Conservation (phyloP, 2,888 invertebrate genomes). For the Megastigmus dorsalis region DNA sequence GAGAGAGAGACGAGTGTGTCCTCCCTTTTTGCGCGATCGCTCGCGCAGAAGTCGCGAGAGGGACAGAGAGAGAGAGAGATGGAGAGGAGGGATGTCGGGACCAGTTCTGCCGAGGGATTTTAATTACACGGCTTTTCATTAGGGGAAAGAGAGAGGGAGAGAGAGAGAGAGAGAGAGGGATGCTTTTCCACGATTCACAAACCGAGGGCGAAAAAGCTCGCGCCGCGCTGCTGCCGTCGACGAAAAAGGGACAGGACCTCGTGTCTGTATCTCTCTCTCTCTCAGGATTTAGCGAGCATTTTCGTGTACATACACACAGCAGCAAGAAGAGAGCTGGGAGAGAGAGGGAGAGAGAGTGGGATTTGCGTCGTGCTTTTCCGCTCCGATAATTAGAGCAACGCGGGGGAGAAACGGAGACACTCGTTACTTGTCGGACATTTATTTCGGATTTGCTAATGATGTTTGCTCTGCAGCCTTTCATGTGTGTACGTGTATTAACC, state of each 20-base stretch:
- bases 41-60: too few species aligned
- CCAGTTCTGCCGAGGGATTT: conserved; percentile 28
- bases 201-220: not conserved
- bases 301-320: not conserved
- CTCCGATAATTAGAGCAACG: conserved; percentile 39
- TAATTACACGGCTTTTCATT: conserved; percentile 53
- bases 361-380: conserved; percentile 36
- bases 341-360: not conserved
- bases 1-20: not conserved
- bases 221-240: too few species aligned
- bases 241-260: conserved; percentile 6
- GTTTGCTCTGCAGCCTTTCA: conserved; percentile 20
- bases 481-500: too few species aligned
- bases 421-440: conserved; percentile 38
- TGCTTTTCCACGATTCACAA: not conserved
- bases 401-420: not conserved
- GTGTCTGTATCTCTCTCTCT: not conserved
- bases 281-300: not conserved
- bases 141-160: conserved; percentile 28
- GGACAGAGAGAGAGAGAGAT: not conserved
- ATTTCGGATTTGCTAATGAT: conserved; percentile 48
- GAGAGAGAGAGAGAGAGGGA: conserved; percentile 3
- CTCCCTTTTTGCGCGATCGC: too few species aligned
- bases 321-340: too few species aligned
- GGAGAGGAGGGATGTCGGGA: not conserved